phyloP scores from a whole-genome alignment of 2,113 vertebrate species.

The Oxygymnocypris stewartii region DNA sequence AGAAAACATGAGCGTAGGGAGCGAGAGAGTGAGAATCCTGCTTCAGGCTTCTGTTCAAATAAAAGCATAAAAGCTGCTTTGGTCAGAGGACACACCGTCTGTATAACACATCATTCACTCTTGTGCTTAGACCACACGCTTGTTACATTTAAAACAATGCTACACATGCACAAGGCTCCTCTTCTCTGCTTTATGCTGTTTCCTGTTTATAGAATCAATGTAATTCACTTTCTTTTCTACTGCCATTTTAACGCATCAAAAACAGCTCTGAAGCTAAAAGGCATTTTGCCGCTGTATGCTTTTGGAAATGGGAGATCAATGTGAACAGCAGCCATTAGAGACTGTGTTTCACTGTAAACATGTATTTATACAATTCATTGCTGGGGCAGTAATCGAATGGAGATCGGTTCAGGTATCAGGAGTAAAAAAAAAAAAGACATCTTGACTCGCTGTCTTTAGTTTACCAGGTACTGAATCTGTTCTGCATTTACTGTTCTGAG shows the following conservation, averaged over 20 bases:
- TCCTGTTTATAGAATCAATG: slow-evolving; percentile 53
- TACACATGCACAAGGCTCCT: neutral
- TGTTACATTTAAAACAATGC: slow-evolving; percentile 44
- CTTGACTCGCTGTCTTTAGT: neutral
- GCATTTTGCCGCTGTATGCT: slow-evolving; percentile 51
- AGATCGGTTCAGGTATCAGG: neutral
- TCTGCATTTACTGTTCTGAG: neutral
- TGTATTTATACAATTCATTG: slow-evolving; percentile 40
- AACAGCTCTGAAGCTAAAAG: slow-evolving; percentile 48
- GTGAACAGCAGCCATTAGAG: slow-evolving; percentile 56
- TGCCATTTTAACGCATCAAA: slow-evolving; percentile 63
- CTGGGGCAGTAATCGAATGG: slow-evolving; percentile 19
- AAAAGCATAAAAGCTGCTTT: slow-evolving; percentile 45
- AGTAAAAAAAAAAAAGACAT: no score
- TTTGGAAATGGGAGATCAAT: slow-evolving; percentile 64
- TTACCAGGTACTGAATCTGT: neutral
- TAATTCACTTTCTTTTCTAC: slow-evolving; percentile 67
- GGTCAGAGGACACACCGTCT: slow-evolving; percentile 42
- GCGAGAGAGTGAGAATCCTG: slow-evolving; percentile 28
- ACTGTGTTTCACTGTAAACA: slow-evolving; percentile 45
- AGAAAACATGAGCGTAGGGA: slow-evolving; percentile 5
- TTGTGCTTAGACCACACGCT: slow-evolving; percentile 32
- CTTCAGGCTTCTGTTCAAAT: slow-evolving; percentile 48
- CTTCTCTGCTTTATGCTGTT: slow-evolving; percentile 25
- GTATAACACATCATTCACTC: slow-evolving; percentile 39